Evolutionary conservation across 2,888 invertebrate species (phyloP).

Genomic region (Noctua fimbriata): DNA sequence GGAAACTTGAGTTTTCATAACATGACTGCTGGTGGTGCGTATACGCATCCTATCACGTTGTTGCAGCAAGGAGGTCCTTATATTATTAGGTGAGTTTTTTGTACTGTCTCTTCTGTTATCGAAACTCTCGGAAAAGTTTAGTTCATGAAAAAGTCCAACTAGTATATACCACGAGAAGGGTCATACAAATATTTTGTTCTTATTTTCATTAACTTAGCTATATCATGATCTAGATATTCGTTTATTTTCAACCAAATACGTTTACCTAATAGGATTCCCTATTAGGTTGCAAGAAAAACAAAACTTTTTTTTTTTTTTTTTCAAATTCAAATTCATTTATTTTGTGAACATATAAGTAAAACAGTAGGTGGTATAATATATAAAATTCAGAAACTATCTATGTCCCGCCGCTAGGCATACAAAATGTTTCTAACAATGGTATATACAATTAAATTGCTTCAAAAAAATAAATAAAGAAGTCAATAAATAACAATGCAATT

Average conservation of each 20-base stretch:
- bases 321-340: too few species aligned
- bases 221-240: neutral
- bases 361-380: too few species aligned
- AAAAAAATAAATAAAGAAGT: too few species aligned
- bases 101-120: neutral
- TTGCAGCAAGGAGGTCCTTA: conserved; percentile 90
- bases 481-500: too few species aligned
- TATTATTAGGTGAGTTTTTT: conserved; percentile 86
- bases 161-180: neutral
- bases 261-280: neutral
- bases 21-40: conserved; percentile 80
- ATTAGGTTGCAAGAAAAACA: too few species aligned
- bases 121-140: neutral
- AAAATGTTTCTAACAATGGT: too few species aligned
- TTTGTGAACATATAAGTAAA: too few species aligned
- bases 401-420: too few species aligned
- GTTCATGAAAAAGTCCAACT: neutral
- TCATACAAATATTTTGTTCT: neutral
- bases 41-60: conserved; percentile 86
- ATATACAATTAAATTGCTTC: too few species aligned
- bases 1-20: conserved; percentile 86
- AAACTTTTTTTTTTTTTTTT: too few species aligned
- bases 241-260: neutral
- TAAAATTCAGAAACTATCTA: too few species aligned
- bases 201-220: neutral